Evolutionary conservation across 1,140 invertebrate genomes (phyloP), one percentile per base, ranked within the genome.

Genomic region (Chrysoperla carnea): DNA sequence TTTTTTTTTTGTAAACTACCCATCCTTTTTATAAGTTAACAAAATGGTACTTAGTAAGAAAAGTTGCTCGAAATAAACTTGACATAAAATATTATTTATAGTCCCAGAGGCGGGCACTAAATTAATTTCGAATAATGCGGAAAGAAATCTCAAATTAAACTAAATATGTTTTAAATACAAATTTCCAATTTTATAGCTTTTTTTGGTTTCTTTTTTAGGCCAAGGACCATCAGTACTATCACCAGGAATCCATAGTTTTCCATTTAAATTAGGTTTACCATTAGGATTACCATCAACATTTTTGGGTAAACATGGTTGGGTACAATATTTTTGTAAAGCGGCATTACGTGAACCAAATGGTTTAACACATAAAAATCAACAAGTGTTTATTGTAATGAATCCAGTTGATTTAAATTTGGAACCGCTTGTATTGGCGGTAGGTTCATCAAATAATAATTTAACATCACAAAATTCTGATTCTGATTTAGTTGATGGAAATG

Each of bases 311-410:
- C 87, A 92, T 55, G 89, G 90, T 29, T 93, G 89, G 88, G 88
- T 95, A 2, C 90, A 94, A 59, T 95, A 92, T 59, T 94, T 78
- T 54, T 94, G 89, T 55, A 91, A 91, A 61, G 84, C 88, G 6
- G 88, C 88, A 1, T 65, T 93, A 1, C 68, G 86, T 39, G 89
- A 93, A 59, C 83, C 85, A 2, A 87, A 84, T 49, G 88, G 88
- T 2, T 64, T 94, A 8, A 85, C 84, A 4, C 89, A 94, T 57
- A 93, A 94, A 64, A 93, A 93, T 59, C 89, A 94, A 61, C 89
- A 93, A 67, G 88, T 93, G 7, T 94, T 95, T 59, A 91, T 94
- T 51, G 86, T 95, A 1, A 92, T 94, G 86, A 93, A 88, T 62
- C 88, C 88, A 1, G 91, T 94, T 44, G 89, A 95, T 64, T 66